phyloP scores from a whole-genome alignment of 2,113 vertebrate species.

The Myrmecobius fasciatus region DNA sequence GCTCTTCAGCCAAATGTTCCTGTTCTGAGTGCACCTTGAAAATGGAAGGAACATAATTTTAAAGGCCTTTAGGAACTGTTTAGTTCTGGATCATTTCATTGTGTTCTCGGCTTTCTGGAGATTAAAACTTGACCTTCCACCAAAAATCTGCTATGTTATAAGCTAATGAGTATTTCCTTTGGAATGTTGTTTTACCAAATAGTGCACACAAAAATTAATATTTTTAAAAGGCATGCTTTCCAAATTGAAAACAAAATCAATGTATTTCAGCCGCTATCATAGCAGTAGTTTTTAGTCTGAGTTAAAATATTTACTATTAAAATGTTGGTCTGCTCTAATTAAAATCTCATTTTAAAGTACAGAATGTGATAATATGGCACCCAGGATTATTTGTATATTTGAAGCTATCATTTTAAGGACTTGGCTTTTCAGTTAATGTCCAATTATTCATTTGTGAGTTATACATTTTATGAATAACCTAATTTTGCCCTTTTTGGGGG shows the following conservation, averaged over 20 bases:
- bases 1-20: background rate
- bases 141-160: background rate
- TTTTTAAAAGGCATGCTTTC: constrained; percentile 7
- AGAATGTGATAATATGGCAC: background rate
- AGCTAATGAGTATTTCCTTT: background rate
- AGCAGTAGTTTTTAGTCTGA: background rate
- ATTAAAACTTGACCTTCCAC: constrained; percentile 55
- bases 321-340: background rate
- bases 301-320: background rate
- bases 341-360: constrained; percentile 19
- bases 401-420: background rate
- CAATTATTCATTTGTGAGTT: background rate
- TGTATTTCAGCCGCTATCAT: background rate
- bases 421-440: background rate
- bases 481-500: background rate
- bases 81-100: constrained; percentile 56
- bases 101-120: constrained; percentile 27
- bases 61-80: background rate
- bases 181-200: background rate
- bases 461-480: background rate
- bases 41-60: background rate
- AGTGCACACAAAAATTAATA: background rate
- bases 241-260: constrained; percentile 12
- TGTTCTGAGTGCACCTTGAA: background rate
- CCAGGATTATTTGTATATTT: background rate